Percentiles rank a stretch among this genome's conserved stretches.
phyloP scores from a whole-genome alignment of 2,113 vertebrate genomes.

The Melanostigma gelatinosum region DNA sequence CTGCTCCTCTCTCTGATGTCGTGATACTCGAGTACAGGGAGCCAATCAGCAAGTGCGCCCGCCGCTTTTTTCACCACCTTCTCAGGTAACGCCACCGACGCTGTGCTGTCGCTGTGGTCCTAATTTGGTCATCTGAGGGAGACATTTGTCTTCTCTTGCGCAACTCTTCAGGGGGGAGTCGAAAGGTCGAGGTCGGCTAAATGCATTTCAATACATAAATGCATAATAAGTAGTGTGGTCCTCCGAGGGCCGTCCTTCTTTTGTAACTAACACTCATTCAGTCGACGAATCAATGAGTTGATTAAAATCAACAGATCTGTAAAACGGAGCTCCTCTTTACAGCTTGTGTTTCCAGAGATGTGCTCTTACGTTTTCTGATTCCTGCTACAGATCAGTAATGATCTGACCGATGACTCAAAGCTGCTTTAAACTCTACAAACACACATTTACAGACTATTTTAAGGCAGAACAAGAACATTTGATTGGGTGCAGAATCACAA shows the following conservation, averaged over 20 bases:
- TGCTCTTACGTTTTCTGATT: too few species aligned
- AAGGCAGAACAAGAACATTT: conserved; percentile 25
- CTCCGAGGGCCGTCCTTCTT: too few species aligned
- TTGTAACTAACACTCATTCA: too few species aligned
- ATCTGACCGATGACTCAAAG: not conserved
- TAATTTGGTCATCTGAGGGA: conserved; percentile 36
- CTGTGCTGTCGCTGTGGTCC: conserved; percentile 21
- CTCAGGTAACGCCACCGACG: conserved; percentile 88
- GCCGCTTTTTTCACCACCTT: conserved; percentile 98
- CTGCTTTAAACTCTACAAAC: not conserved
- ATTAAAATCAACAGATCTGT: too few species aligned
- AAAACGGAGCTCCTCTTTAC: too few species aligned
- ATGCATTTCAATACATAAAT: not conserved
- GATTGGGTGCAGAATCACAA: conserved; percentile 16
- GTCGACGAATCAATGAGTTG: too few species aligned
- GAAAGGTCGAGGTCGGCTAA: conserved; percentile 4
- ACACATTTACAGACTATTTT: conserved; percentile 22
- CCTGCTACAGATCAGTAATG: not conserved
- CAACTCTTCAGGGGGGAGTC: conserved; percentile 2
- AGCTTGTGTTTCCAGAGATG: too few species aligned
- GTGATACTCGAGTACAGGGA: conserved; percentile 91
- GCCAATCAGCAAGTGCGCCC: conserved; percentile 91
- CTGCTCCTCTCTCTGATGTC: conserved; percentile 88
- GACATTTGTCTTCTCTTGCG: conserved; percentile 12
- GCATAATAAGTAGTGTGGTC: not conserved